Evolutionary conservation across 1,140 invertebrate species (phyloP), one percentile per base, ranked within the genome.

Genomic region (Pollicipes pollicipes): DNA sequence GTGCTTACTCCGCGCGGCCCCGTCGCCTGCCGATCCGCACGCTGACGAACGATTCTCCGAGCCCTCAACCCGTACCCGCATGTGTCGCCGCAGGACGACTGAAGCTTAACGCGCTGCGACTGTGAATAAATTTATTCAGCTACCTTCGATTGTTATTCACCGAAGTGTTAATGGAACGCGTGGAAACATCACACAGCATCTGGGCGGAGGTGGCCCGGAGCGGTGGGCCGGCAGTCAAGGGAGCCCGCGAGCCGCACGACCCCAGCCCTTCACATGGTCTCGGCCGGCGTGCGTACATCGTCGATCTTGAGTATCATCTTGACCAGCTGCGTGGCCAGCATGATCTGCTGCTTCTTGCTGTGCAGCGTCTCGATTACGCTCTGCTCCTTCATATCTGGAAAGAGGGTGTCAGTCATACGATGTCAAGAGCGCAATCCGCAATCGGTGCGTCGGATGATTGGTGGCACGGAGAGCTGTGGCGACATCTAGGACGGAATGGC

Each of bases 241-340:
- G n/a, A n/a, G n/a, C n/a, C n/a, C n/a, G n/a, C n/a, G n/a, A n/a
- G n/a, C n/a, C n/a, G n/a, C n/a, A n/a, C n/a, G n/a, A n/a, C n/a
- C n/a, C n/a, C n/a, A n/a, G 35, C 13, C 17, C 27, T 8, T 45
- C 63, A 35, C 30, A 69, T 30, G 69, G 30, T 70, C 68, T 88
- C 87, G 29, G 81, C 83, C 0, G 88, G 87, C 6, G 89, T 90
- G 73, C 97, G 86, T 69, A 99, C 90, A 79, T 99, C 97, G 81
- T 99, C 97, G 72, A 99, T 99, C 82, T 99, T 99, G 66, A 99
- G 84, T 74, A 99, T 98, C 97, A 99, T 99, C 81, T 97, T 97
- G 13, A 98, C 95, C 30, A 99, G 84, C 78, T 97, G 92, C 0
- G 97, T 97, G 1, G 97, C 96, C 70, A 99, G 82, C 30, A 95